These are phyloP conservation scores for Pseudochirops cupreus DNA, from an alignment of 2,797 vertebrate genomes.

Conservation along the genomic window DNA sequence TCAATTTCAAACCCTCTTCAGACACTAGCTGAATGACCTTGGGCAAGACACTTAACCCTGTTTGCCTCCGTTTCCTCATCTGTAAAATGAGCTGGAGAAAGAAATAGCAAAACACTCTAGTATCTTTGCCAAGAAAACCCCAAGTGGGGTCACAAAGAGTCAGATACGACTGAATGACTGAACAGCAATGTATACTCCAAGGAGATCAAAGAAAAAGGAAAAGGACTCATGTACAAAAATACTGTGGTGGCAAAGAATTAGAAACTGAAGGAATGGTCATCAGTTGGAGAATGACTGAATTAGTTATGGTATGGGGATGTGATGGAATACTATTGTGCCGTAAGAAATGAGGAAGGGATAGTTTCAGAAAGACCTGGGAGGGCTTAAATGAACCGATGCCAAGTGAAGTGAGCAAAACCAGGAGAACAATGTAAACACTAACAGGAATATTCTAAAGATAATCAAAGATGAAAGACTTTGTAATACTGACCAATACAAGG, in stretches of 20 bases:
- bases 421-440: neutral
- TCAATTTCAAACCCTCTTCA: neutral
- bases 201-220: neutral
- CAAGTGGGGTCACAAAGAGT: neutral
- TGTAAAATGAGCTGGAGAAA: neutral
- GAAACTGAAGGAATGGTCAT: neutral
- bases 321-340: neutral
- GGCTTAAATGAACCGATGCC: neutral
- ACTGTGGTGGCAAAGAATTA: neutral
- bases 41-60: neutral
- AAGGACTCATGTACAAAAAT: neutral
- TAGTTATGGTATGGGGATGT: neutral
- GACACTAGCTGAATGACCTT: neutral
- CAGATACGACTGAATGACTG: neutral
- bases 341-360: neutral
- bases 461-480: neutral
- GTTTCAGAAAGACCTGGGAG: neutral
- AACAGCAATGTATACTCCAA: neutral
- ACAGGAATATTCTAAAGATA: neutral
- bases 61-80: neutral
- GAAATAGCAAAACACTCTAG: neutral
- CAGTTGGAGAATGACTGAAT: neutral
- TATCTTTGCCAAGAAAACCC: neutral
- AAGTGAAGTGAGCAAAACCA: neutral
- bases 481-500: neutral